A percentile compares a stretch with the other conserved stretches of the same genome.
These are phyloP conservation scores for Anguilla rostrata DNA, from an alignment of 2,113 vertebrate genomes.

Conservation along the genomic window DNA sequence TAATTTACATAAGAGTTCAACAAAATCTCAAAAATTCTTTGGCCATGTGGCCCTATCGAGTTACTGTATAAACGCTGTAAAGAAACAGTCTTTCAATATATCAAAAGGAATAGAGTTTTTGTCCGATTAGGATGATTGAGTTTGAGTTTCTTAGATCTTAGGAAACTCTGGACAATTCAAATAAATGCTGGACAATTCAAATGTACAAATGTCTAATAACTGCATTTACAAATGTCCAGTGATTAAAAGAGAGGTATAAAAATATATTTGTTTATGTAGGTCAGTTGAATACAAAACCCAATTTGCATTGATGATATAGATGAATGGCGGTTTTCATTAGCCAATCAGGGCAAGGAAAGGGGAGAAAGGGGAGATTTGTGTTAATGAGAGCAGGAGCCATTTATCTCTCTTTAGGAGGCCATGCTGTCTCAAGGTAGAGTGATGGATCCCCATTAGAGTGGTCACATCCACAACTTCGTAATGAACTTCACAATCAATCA, in stretches of 20 bases:
- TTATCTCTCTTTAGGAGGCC: constrained; percentile 67
- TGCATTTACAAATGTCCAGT: background rate
- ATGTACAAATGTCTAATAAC: background rate
- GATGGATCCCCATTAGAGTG: constrained; percentile 67
- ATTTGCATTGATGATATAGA: constrained; percentile 27
- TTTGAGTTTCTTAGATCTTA: background rate
- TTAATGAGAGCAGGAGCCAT: constrained; percentile 59
- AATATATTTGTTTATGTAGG: background rate
- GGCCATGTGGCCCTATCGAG: background rate
- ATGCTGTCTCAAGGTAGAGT: constrained; percentile 63
- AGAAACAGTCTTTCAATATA: background rate
- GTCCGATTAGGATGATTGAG: background rate
- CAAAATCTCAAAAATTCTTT: constrained; percentile 15
- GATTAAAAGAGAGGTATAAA: background rate
- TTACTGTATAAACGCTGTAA: constrained; percentile 20
- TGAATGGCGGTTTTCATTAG: constrained; percentile 32
- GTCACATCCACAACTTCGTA: constrained; percentile 63
- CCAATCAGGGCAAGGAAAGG: constrained; percentile 29
- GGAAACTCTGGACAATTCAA: background rate
- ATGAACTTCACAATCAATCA: constrained; percentile 69
- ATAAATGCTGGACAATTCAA: background rate
- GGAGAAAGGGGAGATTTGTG: constrained; percentile 40
- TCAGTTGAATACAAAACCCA: background rate
- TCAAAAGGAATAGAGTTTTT: background rate
- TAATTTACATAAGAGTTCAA: constrained; percentile 28